phyloP scores from a whole-genome alignment of 1,140 invertebrate species.

The Gryon sp. region DNA sequence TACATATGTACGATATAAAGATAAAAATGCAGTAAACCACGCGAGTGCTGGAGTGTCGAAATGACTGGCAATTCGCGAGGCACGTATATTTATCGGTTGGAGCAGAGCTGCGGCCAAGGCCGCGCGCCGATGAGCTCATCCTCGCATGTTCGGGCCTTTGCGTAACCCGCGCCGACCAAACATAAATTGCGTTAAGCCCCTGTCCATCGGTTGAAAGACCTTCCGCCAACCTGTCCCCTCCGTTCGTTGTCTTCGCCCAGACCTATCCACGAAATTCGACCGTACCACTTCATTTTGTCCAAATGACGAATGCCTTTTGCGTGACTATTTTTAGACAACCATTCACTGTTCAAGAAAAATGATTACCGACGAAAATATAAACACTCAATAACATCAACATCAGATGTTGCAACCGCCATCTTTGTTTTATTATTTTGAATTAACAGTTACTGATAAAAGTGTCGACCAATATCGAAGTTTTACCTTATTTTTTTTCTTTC shows the following conservation, averaged over 20 bases:
- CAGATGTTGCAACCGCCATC: no score
- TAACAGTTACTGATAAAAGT: no score
- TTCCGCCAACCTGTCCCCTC: constrained; percentile 21
- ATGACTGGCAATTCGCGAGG: constrained; percentile 40
- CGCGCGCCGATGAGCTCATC: constrained; percentile 66
- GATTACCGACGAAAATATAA: no score
- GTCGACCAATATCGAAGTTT: no score
- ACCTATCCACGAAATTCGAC: constrained; percentile 52
- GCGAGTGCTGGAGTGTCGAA: constrained; percentile 40
- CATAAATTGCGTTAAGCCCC: constrained; percentile 64
- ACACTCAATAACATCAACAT: no score
- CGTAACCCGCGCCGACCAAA: constrained; percentile 68
- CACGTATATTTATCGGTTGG: constrained; percentile 60
- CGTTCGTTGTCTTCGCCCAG: constrained; percentile 5
- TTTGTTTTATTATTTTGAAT: no score
- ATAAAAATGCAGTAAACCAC: constrained; percentile 30
- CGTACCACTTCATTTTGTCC: constrained; percentile 21
- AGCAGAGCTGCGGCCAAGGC: constrained; percentile 62
- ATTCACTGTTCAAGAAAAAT: no score
- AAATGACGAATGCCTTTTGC: constrained; percentile 16
- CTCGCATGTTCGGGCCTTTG: constrained; percentile 47
- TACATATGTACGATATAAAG: constrained; percentile 1
- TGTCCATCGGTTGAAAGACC: constrained; percentile 48
- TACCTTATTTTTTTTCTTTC: no score
- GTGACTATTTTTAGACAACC: constrained; percentile 34